Base-by-base conservation (phyloP, 2,888 invertebrate species). In the Parochlus steinenii region DNA sequence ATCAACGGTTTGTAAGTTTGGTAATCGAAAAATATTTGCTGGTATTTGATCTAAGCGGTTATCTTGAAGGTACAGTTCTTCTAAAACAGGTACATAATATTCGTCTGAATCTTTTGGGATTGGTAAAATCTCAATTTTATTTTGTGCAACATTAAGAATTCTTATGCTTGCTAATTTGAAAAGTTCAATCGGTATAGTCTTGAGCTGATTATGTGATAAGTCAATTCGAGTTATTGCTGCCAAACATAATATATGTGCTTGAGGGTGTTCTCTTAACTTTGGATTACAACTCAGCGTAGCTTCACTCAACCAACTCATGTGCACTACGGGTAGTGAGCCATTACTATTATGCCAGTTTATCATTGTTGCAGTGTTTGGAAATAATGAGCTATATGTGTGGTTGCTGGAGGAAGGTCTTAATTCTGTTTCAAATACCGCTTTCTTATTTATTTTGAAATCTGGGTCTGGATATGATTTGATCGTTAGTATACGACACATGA, bases 221-320 rank as follows among this genome's bases (percentile, higher is more conserved):
- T 98, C 97, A 17, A 97, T 63, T 24, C 93, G 67, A 0, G 97
- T 98, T 39, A 98, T 77, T 1, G 93, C 90, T 48, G 78, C 80
- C n/a, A 92, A 61, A 0, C 85, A 75, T 5, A 78, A 68, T 38
- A 74, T 69, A 43, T 65, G 66, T 44, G 69, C 65, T 41, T 67
- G 59, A 4, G 74, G 69, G 54, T 74, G 75, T 33, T 77, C 68
- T 44, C 75, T 71, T 17, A 93, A 59, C 47, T 78, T 74, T 3
- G 78, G 75, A 61, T 95, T 97, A 15, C 90, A 74, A 39, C 80
- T 75, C 24, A 85, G 58, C 1, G 85, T 79, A 1, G 90, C 89
- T 46, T 76, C 74, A 3, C 76, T 71, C 32, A 95, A 57, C 90
- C 92, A 93, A 20, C 76, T 73, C 40, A 78, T 63, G 15, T 18